A percentile compares a stretch with the other conserved stretches of the same genome.
Evolutionary conservation across 2,888 invertebrate species (phyloP).

Genomic region (Conus canariensis): DNA sequence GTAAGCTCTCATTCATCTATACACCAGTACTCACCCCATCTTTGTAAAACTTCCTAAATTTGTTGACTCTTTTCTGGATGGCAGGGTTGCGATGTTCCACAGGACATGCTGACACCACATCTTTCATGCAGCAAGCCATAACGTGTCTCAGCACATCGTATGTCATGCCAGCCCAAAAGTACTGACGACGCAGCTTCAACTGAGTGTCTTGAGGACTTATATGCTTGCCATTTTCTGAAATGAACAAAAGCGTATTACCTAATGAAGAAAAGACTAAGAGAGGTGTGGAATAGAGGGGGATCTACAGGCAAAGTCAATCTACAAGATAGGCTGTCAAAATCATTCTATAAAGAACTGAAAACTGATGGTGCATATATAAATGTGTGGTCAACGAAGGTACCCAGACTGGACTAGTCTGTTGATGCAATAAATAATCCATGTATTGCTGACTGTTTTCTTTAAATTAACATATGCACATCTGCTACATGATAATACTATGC

Average conservation of each 20-base stretch:
- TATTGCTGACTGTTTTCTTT: no score
- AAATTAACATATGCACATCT: no score
- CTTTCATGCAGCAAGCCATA: constrained; percentile 51
- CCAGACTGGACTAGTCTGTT: no score
- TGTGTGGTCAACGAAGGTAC: no score
- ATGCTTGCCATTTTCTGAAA: constrained; percentile 50
- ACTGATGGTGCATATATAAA: no score
- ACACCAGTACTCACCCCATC: constrained; percentile 39
- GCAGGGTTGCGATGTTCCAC: constrained; percentile 27
- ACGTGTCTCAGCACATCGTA: constrained; percentile 56
- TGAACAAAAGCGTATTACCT: no score
- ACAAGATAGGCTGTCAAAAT: no score
- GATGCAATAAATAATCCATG: no score
- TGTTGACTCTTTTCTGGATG: constrained; percentile 43
- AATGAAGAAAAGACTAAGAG: not conserved
- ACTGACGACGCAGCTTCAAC: constrained; percentile 48
- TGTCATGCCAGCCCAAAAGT: constrained; percentile 63
- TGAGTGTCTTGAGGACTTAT: constrained; percentile 54
- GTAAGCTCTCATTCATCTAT: not conserved
- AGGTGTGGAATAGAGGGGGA: not conserved
- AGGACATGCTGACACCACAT: not conserved
- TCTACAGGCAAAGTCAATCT: not conserved
- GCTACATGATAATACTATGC: no score
- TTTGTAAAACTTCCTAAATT: constrained; percentile 39
- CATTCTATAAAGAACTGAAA: no score